phyloP scores from a whole-genome alignment of 2,797 vertebrate genomes.

The Muscicapa striata region DNA sequence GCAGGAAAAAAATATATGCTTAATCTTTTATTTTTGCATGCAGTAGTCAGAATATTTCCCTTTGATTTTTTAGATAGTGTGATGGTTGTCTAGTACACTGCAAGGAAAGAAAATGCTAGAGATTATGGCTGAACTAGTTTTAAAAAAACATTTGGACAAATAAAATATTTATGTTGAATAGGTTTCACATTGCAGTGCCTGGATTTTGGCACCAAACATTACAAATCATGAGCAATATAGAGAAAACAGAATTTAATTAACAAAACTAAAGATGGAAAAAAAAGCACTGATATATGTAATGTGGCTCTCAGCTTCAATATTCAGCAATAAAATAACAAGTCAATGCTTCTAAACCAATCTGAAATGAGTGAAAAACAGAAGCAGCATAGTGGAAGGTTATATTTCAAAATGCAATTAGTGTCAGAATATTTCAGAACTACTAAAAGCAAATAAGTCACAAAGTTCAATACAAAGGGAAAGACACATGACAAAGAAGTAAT shows the following conservation, averaged over 20 bases:
- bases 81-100: neutral
- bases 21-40: neutral
- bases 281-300: slow-evolving; percentile 42
- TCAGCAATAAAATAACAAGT: slow-evolving; percentile 49
- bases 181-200: slow-evolving; percentile 3
- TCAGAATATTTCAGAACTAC: slow-evolving; percentile 56
- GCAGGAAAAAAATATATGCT: neutral
- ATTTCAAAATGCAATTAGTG: slow-evolving; percentile 72
- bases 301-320: slow-evolving; percentile 36
- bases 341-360: slow-evolving; percentile 47
- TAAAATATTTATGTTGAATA: slow-evolving; percentile 47
- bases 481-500: slow-evolving; percentile 39
- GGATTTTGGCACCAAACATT: slow-evolving; percentile 27
- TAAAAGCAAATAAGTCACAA: slow-evolving; percentile 57
- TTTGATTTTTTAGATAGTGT: neutral
- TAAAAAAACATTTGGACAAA: slow-evolving; percentile 17
- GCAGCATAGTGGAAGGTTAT: slow-evolving; percentile 33
- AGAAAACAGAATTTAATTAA: slow-evolving; percentile 60
- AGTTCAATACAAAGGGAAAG: slow-evolving; percentile 54
- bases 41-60: neutral
- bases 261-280: slow-evolving; percentile 46
- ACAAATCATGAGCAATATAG: slow-evolving; percentile 41
- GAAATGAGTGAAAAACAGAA: slow-evolving; percentile 27
- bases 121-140: slow-evolving; percentile 6
- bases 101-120: neutral